Evolutionary conservation across 2,113 vertebrate species (phyloP), one percentile per base, ranked within the genome.

Genomic region (Pachyramphus minor): DNA sequence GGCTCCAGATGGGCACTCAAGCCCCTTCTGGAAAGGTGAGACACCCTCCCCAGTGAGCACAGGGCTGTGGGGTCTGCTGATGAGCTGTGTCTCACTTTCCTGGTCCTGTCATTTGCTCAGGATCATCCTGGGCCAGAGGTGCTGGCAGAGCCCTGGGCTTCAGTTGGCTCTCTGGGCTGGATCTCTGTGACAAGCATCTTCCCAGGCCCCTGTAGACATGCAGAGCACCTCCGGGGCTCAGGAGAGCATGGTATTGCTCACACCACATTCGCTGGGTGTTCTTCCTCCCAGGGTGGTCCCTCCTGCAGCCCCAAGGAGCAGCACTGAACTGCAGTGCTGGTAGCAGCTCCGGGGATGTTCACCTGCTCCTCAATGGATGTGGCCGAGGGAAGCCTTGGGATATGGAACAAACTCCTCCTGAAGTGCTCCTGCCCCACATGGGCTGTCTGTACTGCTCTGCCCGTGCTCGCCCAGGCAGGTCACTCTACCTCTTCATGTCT

Each of bases 141-240:
- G 5, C 33, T 2, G 0, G 19, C 79, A 31, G 49, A 84, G 47
- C 31, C 39, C 10, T 2, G 8, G 12, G 14, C 13, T 59, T 37
- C 1, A 1, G 28, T 52, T 0, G 19, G 47, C 47, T 59, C 47
- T 30, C 60, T 20, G 47, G 47, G 72, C 79, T 84, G 47, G 2
- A 27, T 67, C 44, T 68, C 53, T 1, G 0, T 1, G 0, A 35
- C 14, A 24, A 21, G 49, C 0, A 0, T 55, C 68, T 42, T 75
- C 58, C 71, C 12, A 1, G 1, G 0, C 53, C 42, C 0, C 0
- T 35, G 69, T 3, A 12, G 50, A 39, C 6, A 5, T 0, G 0
- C 19, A 18, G 18, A 45, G 45, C 4, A 3, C 23, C 72, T 25
- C 41, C 0, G 0, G 52, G 23, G 27, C 37, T 44, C 1, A 0